These are phyloP conservation scores for Eudasyphora cyanicolor DNA, from an alignment of 2,888 invertebrate genomes.

Conservation along the genomic window DNA sequence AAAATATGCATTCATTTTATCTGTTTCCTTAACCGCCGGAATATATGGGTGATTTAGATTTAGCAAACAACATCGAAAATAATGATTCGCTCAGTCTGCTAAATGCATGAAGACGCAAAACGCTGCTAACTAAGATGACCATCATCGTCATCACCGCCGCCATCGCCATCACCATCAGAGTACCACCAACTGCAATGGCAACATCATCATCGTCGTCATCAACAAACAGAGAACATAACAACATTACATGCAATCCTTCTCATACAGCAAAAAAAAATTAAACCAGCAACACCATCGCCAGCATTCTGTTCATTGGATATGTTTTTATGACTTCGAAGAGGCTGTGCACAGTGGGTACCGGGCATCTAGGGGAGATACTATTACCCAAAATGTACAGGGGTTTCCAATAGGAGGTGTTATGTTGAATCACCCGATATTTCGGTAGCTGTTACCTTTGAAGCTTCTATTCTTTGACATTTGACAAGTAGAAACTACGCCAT, in stretches of 20 bases:
- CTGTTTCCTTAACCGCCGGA: conserved; percentile 42
- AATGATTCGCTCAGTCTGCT: conserved; percentile 61
- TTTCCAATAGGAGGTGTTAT: too few relatives aligned
- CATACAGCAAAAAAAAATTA: conserved; percentile 59
- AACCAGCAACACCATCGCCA: conserved; percentile 39
- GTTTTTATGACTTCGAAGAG: not conserved
- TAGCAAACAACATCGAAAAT: conserved; percentile 58
- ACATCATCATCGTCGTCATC: conserved; percentile 32
- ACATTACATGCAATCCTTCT: conserved; percentile 64
- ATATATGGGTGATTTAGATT: conserved; percentile 66
- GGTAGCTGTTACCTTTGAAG: too few relatives aligned
- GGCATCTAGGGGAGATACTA: too few relatives aligned
- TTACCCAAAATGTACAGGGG: too few relatives aligned
- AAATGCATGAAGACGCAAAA: conserved; percentile 31
- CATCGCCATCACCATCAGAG: conserved; percentile 16
- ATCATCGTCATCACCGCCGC: conserved; percentile 52
- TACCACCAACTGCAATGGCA: not conserved
- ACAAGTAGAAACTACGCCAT: too few relatives aligned
- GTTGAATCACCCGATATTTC: too few relatives aligned
- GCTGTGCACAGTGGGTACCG: not conserved
- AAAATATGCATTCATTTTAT: conserved; percentile 62
- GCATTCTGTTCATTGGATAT: not conserved
- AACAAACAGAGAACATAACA: conserved; percentile 52
- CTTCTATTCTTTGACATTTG: too few relatives aligned
- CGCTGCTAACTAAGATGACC: conserved; percentile 50